phyloP scores from a whole-genome alignment of 64 coral and sea anemone genomes.

The Stichodactyla mertensii region DNA sequence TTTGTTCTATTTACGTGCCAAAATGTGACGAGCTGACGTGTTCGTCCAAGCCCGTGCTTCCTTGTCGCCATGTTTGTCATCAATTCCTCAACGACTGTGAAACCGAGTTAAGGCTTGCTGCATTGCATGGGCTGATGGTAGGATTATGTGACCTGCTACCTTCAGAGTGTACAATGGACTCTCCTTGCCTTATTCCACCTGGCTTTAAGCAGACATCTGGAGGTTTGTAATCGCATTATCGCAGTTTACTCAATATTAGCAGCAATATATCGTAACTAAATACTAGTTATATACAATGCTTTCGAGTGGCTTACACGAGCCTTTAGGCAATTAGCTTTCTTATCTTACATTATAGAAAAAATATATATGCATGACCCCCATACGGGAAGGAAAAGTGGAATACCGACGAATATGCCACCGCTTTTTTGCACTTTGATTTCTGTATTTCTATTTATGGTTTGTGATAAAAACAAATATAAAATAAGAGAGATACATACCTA shows the following conservation, averaged over 20 bases:
- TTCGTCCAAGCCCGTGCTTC: slow-evolving; percentile 34
- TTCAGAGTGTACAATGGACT: neutral
- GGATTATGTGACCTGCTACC: slow-evolving; percentile 34
- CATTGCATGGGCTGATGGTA: slow-evolving; percentile 27
- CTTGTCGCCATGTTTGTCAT: slow-evolving; percentile 41
- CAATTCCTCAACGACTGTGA: slow-evolving; percentile 43
- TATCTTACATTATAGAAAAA: too few relatives aligned
- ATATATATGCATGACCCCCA: too few relatives aligned
- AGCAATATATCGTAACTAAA: neutral
- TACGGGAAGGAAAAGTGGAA: too few relatives aligned
- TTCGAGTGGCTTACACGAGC: too few relatives aligned
- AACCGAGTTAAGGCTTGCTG: slow-evolving; percentile 14
- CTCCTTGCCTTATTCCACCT: slow-evolving; percentile 1
- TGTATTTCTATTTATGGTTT: too few relatives aligned
- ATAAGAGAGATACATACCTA: too few relatives aligned
- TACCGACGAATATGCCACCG: too few relatives aligned
- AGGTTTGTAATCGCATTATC: neutral
- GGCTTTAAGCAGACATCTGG: neutral
- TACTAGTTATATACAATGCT: neutral
- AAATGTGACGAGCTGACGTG: slow-evolving; percentile 37
- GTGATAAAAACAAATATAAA: too few relatives aligned
- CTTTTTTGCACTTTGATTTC: too few relatives aligned
- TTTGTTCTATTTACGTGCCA: slow-evolving; percentile 45
- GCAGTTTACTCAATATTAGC: too few relatives aligned
- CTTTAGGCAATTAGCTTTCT: too few relatives aligned